A percentile compares a stretch with the other conserved stretches of the same genome.
phyloP scores from a whole-genome alignment of 1,140 invertebrate species.

The Hycleus phaleratus region DNA sequence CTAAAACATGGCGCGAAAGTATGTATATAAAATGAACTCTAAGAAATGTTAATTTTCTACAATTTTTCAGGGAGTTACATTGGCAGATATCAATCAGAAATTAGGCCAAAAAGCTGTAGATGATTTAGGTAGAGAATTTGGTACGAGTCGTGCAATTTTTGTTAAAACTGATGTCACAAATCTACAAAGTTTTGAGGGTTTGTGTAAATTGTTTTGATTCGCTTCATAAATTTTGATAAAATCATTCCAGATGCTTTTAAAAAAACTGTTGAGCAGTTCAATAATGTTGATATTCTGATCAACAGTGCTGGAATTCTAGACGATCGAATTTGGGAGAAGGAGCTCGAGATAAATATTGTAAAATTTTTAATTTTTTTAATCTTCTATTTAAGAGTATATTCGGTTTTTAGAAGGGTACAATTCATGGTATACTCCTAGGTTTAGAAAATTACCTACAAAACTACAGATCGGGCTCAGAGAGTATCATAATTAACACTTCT shows the following conservation, averaged over 20 bases:
- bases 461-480: conserved; percentile 21
- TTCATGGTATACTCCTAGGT: conserved; percentile 24
- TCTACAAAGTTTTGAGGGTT: conserved; percentile 27
- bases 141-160: conserved; percentile 24
- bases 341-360: conserved; percentile 46
- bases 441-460: conserved; percentile 30
- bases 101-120: conserved; percentile 21
- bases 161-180: conserved; percentile 5
- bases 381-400: too few species aligned
- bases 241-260: conserved; percentile 24
- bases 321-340: conserved; percentile 43
- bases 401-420: conserved; percentile 21
- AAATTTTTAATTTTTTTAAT: not conserved
- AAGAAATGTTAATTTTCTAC: too few species aligned
- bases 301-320: conserved; percentile 46
- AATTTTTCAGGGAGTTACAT: conserved; percentile 13
- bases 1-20: conserved; percentile 64
- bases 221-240: not conserved
- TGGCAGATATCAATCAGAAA: conserved; percentile 26
- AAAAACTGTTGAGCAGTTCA: conserved; percentile 24
- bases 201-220: not conserved
- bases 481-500: conserved; percentile 25
- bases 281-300: conserved; percentile 43
- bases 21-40: conserved; percentile 19
- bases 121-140: conserved; percentile 27